Evolutionary conservation across 2,797 vertebrate genomes (phyloP), one percentile per base, ranked within the genome.

Genomic region (Amblyopsis hoosieri): DNA sequence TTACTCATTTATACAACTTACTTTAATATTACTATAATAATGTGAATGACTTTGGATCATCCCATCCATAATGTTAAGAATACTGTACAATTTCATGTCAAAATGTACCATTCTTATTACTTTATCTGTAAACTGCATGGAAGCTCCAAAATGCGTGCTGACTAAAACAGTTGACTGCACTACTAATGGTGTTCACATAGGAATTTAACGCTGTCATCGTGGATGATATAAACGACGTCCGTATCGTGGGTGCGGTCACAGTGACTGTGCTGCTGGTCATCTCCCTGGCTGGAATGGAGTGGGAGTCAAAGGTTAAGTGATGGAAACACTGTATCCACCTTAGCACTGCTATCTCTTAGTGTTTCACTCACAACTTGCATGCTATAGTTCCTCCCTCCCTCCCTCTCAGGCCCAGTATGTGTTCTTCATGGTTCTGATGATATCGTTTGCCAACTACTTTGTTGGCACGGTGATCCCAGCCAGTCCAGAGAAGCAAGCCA

Each of bases 221-320:
- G 5, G 89, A 91, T 59, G 3, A 33, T 1, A 0, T 54, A 33
- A 93, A 93, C 1, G 91, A 93, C 2, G 84, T 92, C 9, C 81
- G 88, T 11, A 92, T 94, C 0, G 56, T 93, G 15, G 91, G 89
- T 0, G 71, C 90, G 42, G 70, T 92, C 74, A 94, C 90, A 0
- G 62, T 92, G 61, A 93, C 87, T 0, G 0, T 80, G 49, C 87
- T 94, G 33, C 81, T 93, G 19, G 51, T 90, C 29, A 86, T 93
- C 37, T 88, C 88, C 12, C 29, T 93, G 70, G 91, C 91, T 62
- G 89, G 91, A 62, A 89, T 94, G 89, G 90, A 90, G 68, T 93
- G 92, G 92, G 90, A 91, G 63, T 89, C 90, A 12, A 93, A 93
- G 88, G 90, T 92, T 69, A 66, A 55, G 15, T 10, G 11, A 50